Percentiles rank a stretch among this genome's conserved stretches.
These are phyloP conservation scores for Dicroscelio sp. DNA, from an alignment of 2,888 invertebrate species.

Conservation along the genomic window DNA sequence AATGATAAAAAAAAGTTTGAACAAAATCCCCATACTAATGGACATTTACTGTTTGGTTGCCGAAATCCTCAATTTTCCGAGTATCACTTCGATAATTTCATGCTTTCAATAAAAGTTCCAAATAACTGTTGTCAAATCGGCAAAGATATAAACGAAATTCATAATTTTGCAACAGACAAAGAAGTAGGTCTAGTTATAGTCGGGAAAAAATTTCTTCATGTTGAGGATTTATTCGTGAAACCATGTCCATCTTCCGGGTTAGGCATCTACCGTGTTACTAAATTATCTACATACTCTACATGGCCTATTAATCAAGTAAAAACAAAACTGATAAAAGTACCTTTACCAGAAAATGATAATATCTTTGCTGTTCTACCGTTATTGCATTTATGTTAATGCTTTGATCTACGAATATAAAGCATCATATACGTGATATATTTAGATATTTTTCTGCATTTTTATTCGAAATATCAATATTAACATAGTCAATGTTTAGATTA, in stretches of 20 bases:
- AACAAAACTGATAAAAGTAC: too few species aligned
- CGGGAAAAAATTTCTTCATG: not conserved
- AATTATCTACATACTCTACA: not conserved
- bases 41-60: not conserved
- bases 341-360: too few species aligned
- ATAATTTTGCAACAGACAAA: conserved; percentile 1
- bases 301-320: not conserved
- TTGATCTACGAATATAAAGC: too few species aligned
- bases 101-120: not conserved
- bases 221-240: not conserved
- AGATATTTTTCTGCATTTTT: too few species aligned
- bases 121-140: not conserved
- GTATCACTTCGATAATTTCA: not conserved
- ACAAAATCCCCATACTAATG: not conserved
- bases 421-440: too few species aligned
- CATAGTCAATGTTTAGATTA: too few species aligned
- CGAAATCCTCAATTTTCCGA: not conserved
- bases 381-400: too few species aligned
- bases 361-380: too few species aligned
- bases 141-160: not conserved
- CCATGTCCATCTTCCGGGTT: not conserved
- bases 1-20: not conserved
- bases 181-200: not conserved
- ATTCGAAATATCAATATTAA: too few species aligned
- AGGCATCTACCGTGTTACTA: not conserved